Evolutionary conservation across 2,797 vertebrate species (phyloP).

Genomic region (Ctenopoma kingsleyae): DNA sequence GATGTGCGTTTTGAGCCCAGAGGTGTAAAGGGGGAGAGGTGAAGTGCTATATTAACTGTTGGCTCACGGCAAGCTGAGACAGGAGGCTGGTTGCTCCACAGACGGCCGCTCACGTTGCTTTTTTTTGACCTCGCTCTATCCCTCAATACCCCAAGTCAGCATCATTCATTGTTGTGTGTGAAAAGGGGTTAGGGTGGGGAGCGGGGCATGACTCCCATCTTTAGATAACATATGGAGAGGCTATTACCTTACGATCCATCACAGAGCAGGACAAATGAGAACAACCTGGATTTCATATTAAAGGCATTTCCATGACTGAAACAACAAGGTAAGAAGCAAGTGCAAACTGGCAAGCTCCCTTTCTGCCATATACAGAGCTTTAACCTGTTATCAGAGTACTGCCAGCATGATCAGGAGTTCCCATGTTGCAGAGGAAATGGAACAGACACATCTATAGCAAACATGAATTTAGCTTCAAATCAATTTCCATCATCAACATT

Average conservation of each 20-base stretch:
- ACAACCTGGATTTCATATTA: conserved; percentile 73
- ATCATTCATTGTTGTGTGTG: conserved; percentile 72
- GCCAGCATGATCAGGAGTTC: conserved; percentile 13
- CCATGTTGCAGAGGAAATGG: conserved; percentile 20
- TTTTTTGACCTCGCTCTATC: conserved; percentile 66
- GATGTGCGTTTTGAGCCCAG: conserved; percentile 63
- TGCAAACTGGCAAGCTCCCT: conserved; percentile 34
- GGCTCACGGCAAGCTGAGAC: conserved; percentile 71
- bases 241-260: conserved; percentile 77
- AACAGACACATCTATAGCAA: conserved; percentile 7
- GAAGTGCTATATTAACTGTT: conserved; percentile 80
- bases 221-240: conserved; percentile 81
- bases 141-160: conserved; percentile 62
- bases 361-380: conserved; percentile 48
- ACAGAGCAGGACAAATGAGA: conserved; percentile 75
- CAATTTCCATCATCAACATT: too few species aligned
- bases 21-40: conserved; percentile 66
- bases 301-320: conserved; percentile 61
- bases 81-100: conserved; percentile 37
- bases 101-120: conserved; percentile 51
- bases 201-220: conserved; percentile 68
- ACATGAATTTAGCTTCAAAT: background rate
- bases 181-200: conserved; percentile 62
- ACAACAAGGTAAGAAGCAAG: conserved; percentile 51
- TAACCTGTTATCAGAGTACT: conserved; percentile 41